Percentiles rank a stretch among this genome's conserved stretches.
phyloP scores from a whole-genome alignment of 2,888 invertebrate species.

The Harpagoxenus sublaevis region DNA sequence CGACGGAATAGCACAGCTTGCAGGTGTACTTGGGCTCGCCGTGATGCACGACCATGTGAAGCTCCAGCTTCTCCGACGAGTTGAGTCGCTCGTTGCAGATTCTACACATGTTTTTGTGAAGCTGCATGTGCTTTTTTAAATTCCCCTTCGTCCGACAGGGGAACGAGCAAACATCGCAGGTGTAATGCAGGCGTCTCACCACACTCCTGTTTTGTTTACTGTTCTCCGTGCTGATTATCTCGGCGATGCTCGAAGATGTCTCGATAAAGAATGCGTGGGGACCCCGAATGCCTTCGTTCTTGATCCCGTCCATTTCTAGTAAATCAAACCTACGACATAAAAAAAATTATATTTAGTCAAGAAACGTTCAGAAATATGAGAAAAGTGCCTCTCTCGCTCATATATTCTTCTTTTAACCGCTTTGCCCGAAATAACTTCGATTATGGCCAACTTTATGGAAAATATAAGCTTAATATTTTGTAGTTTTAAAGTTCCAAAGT shows the following conservation, averaged over 20 bases:
- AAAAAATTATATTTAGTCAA: slow-evolving; percentile 10
- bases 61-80: slow-evolving; percentile 23
- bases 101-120: slow-evolving; percentile 46
- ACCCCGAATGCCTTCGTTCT: slow-evolving; percentile 15
- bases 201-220: slow-evolving; percentile 17
- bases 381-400: slow-evolving; percentile 20
- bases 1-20: slow-evolving; percentile 82
- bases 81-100: slow-evolving; percentile 30
- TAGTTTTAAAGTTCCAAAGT: not conserved
- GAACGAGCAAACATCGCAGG: slow-evolving; percentile 48
- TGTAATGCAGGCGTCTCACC: slow-evolving; percentile 15
- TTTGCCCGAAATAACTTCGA: not conserved
- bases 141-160: slow-evolving; percentile 48
- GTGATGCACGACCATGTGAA: slow-evolving; percentile 81
- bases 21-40: slow-evolving; percentile 82
- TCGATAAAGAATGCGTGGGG: slow-evolving; percentile 18
- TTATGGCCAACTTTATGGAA: not conserved
- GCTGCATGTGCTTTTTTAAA: slow-evolving; percentile 52
- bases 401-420: slow-evolving; percentile 2
- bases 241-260: not conserved
- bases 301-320: slow-evolving; percentile 30
- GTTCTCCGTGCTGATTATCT: not conserved
- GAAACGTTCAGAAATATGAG: not conserved
- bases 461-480: not conserved
- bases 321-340: slow-evolving; percentile 46